These are phyloP conservation scores for Agrotis clavis DNA, from an alignment of 2,888 invertebrate genomes.

Conservation along the genomic window DNA sequence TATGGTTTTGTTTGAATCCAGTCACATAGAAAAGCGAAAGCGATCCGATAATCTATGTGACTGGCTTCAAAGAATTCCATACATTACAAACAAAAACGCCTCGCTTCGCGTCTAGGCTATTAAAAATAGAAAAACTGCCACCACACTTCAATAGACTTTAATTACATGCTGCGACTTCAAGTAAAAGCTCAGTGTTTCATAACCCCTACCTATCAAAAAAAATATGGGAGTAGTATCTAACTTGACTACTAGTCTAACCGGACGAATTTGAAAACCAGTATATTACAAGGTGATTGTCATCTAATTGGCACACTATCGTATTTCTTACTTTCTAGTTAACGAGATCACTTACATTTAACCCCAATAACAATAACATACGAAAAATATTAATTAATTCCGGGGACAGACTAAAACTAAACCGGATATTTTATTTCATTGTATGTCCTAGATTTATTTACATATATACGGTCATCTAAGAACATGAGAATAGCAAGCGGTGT, in stretches of 20 bases:
- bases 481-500: slow-evolving; percentile 77
- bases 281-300: neutral
- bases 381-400: slow-evolving; percentile 3
- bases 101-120: too few relatives aligned
- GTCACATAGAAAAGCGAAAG: too few relatives aligned
- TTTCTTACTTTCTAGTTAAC: too few relatives aligned
- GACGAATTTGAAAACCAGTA: neutral
- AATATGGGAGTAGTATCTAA: neutral
- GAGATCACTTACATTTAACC: too few relatives aligned
- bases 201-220: neutral
- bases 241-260: neutral
- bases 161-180: neutral
- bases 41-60: too few relatives aligned
- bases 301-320: too few relatives aligned
- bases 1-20: too few relatives aligned
- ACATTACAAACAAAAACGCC: too few relatives aligned
- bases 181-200: neutral
- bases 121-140: too few relatives aligned
- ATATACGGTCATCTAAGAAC: slow-evolving; percentile 80
- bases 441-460: slow-evolving; percentile 77
- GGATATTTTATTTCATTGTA: slow-evolving; percentile 80
- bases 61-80: too few relatives aligned
- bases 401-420: slow-evolving; percentile 56
- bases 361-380: neutral
- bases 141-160: too few relatives aligned